phyloP scores from a whole-genome alignment of 2,797 vertebrate genomes.

The Falco columbarius region DNA sequence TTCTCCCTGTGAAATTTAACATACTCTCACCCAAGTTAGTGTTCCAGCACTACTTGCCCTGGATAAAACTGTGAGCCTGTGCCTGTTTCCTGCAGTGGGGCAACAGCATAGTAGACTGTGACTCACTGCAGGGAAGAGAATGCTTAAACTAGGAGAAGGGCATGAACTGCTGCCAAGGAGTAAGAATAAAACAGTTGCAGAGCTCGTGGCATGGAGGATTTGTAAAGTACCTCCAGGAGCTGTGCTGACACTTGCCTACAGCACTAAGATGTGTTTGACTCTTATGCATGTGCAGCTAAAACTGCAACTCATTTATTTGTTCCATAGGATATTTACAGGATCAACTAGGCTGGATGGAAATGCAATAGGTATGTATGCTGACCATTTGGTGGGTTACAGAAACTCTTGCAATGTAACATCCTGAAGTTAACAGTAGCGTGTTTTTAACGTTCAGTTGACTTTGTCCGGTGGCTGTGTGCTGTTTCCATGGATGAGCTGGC shows the following conservation, averaged over 20 bases:
- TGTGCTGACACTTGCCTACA: not conserved
- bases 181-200: not conserved
- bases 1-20: not conserved
- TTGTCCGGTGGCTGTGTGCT: conserved; percentile 93
- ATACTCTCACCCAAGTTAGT: not conserved
- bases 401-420: not conserved
- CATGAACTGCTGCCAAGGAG: not conserved
- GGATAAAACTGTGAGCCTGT: not conserved
- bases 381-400: not conserved
- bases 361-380: conserved; percentile 86
- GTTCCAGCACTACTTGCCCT: not conserved
- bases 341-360: conserved; percentile 94
- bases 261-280: not conserved
- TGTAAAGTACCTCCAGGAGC: not conserved
- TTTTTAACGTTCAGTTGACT: conserved; percentile 85
- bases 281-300: not conserved
- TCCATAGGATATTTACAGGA: conserved; percentile 92
- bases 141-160: not conserved
- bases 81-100: not conserved
- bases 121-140: not conserved
- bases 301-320: not conserved
- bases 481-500: conserved; percentile 97
- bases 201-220: not conserved
- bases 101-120: not conserved
- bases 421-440: not conserved